Evolutionary conservation across 2,113 vertebrate species (phyloP).

Genomic region (Pygoscelis adeliae): DNA sequence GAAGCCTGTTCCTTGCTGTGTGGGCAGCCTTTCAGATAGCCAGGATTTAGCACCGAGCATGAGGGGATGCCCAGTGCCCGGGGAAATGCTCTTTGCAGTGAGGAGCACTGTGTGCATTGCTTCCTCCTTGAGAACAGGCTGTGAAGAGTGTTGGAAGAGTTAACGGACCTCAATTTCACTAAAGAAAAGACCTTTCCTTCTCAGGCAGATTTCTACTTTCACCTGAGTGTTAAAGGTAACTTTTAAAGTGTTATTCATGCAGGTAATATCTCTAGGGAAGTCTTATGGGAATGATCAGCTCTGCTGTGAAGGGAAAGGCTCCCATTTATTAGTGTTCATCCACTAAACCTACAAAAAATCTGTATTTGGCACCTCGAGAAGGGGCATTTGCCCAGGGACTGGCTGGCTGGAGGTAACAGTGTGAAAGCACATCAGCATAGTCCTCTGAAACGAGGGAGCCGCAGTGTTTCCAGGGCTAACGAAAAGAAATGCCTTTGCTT

Average conservation of each 20-base stretch:
- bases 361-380: background rate
- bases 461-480: background rate
- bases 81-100: background rate
- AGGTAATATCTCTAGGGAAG: background rate
- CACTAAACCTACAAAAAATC: background rate
- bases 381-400: background rate
- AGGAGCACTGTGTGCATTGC: background rate
- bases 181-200: background rate
- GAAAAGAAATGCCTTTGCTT: background rate
- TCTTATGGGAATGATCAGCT: background rate
- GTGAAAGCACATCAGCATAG: background rate
- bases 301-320: background rate
- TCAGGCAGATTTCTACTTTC: background rate
- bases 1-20: background rate
- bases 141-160: background rate
- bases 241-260: background rate
- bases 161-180: background rate
- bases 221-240: background rate
- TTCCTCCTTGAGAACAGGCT: background rate
- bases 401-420: background rate
- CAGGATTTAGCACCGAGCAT: background rate
- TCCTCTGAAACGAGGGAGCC: background rate
- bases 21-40: background rate
- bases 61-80: accelerated
- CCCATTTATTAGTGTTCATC: background rate